Evolutionary conservation across 2,113 vertebrate genomes (phyloP).

Genomic region (Trichomycterus rosablanca): DNA sequence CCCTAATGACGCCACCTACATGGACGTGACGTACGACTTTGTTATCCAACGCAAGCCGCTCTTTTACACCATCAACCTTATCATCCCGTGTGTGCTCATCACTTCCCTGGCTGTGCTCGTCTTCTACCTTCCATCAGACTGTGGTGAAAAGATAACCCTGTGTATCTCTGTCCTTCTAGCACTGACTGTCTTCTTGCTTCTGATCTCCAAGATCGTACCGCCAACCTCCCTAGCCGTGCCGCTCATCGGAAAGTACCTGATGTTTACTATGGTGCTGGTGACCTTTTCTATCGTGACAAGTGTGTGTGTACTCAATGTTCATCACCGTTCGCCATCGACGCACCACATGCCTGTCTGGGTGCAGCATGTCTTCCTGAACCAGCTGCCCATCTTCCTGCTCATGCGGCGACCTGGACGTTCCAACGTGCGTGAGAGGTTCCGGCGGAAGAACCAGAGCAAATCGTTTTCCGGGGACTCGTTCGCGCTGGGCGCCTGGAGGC

Average conservation of each 20-base stretch:
- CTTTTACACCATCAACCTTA: conserved; percentile 77
- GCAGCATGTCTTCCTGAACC: conserved; percentile 64
- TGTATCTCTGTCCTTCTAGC: conserved; percentile 75
- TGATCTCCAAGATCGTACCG: conserved; percentile 78
- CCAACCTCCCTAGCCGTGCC: conserved; percentile 75
- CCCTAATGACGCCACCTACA: conserved; percentile 67
- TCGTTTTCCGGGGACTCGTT: conserved; percentile 44
- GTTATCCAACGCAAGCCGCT: conserved; percentile 74
- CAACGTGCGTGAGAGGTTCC: conserved; percentile 52
- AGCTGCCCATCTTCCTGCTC: conserved; percentile 66
- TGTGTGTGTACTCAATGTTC: conserved; percentile 72
- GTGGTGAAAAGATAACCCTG: conserved; percentile 74
- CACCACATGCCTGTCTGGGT: conserved; percentile 76
- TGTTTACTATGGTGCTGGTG: conserved; percentile 78
- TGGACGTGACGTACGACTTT: conserved; percentile 75
- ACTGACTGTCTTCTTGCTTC: conserved; percentile 74
- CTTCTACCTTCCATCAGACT: conserved; percentile 76
- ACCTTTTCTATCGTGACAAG: conserved; percentile 72
- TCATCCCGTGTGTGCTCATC: conserved; percentile 74
- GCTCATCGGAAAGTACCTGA: conserved; percentile 76
- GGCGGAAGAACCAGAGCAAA: conserved; percentile 46
- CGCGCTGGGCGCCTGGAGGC: conserved; percentile 60
- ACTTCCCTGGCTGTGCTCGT: conserved; percentile 73
- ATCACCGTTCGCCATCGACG: conserved; percentile 74
- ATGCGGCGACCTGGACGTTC: conserved; percentile 68